Conservation (phyloP, 2,113 vertebrate genomes). For the Fregata magnificens region DNA sequence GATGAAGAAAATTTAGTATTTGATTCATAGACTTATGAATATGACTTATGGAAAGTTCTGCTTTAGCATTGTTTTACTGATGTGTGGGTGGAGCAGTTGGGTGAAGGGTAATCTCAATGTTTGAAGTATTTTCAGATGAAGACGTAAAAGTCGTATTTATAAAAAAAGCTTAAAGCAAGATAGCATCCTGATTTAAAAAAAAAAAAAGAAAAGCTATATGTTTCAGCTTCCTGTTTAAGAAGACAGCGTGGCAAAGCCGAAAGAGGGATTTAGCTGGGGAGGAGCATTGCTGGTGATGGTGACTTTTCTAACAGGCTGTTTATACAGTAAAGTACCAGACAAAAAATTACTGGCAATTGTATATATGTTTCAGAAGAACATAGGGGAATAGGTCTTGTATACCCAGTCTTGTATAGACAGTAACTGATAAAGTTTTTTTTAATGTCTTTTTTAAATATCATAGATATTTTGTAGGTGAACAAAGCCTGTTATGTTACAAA, state of each 20-base stretch:
- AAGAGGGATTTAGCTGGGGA: neutral
- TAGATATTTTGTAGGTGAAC: neutral
- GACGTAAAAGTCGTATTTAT: neutral
- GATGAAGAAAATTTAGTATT: neutral
- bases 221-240: slow-evolving; percentile 16
- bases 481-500: neutral
- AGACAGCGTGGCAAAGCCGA: neutral
- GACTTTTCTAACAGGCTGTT: slow-evolving; percentile 11
- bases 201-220: neutral
- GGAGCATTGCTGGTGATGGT: neutral
- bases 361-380: neutral
- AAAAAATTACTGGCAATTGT: neutral
- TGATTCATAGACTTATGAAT: neutral
- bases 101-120: neutral
- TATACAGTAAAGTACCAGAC: neutral
- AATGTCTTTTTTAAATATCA: neutral
- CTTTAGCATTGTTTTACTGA: neutral
- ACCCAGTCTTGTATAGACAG: neutral
- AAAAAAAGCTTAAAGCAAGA: neutral
- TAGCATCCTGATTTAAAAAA: neutral
- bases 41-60: neutral
- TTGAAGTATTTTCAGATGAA: neutral
- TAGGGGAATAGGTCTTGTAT: neutral
- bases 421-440: neutral
- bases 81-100: neutral